Base-by-base conservation (phyloP, 2,113 vertebrate genomes). In the Plestiodon gilberti region DNA sequence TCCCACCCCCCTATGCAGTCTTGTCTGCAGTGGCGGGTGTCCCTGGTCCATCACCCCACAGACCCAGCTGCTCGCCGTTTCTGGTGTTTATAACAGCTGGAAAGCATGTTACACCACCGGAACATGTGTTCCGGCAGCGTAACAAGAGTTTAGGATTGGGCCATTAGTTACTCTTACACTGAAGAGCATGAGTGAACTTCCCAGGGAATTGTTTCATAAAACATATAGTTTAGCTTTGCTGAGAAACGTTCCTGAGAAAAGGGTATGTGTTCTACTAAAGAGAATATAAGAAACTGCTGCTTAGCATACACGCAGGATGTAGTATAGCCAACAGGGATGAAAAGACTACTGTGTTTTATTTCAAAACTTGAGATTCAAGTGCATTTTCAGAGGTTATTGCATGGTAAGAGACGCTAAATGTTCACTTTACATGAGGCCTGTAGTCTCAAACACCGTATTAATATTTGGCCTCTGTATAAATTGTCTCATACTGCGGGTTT, bases 351-450 rank as follows among this genome's bases (percentile, higher is more conserved):
- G 43, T 76, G 30, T 48, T 84, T 64, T 38, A 74, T 30, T 64
- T 83, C 25, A 73, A 52, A 74, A 62, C 73, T 64, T 73, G 67
- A 8, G 38, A 87, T 64, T n/a, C 30, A 81, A n/a, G 3, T 52
- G 11, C 9, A 65, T 67, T 76, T 30, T 74, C 59, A 57, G 43
- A 76, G 15, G 67, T 55, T 67, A 33, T 74, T 81, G 40, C 70
- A 48, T 86, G 67, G 40, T 74, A 74, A 86, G 57, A 79, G 70
- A 64, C 35, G 33, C 23, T 75, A 76, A 81, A 57, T 74, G 61
- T 81, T 81, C 20, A 40, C 18, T 52, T 48, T 80, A 28, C 14
- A 5, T 17, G 52, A 59, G 57, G 57, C 73, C 74, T 33, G 23
- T 55, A 22, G 11, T 57, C 57, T 55, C 40, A 38, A 7, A 61